Evolutionary conservation across 2,888 invertebrate genomes (phyloP), one percentile per base, ranked within the genome.

Genomic region (Cerastoderma edule): DNA sequence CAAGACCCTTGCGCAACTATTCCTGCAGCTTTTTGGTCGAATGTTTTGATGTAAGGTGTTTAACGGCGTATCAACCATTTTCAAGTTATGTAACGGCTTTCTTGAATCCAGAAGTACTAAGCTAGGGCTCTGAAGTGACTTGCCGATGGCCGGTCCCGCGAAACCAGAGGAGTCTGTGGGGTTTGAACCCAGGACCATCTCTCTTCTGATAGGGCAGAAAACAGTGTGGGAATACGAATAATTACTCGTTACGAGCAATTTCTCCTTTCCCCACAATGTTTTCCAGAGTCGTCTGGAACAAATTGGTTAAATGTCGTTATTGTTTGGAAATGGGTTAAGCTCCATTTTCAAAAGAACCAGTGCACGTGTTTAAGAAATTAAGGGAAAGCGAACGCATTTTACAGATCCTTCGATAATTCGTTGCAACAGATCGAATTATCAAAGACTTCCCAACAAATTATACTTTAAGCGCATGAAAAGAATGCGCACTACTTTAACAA

Each of bases 391-490:
- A 53, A 53, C 10, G 53, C 53, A 53, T 27, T 53, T 53, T 27
- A 24, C 53, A 24, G 10, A 27, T 53, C 19, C 27, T 53, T 53
- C 24, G 53, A 19, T 27, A 53, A 53, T 24, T 53, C 24, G 13
- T 53, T 53, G 27, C 53, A 53, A 22, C 24, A n/a, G 24, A 53
- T 53, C 6, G 27, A 53, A 53, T 27, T 53, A 53, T 53, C 3
- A 22, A 53, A 53, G n/a, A 27, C 53, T 53, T 53, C 27, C 53
- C 53, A 22, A 24, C 24, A 53, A 53, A 53, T 53, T 4, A 53
- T 24, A 53, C 27, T 24, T 13, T n/a, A n/a, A n/a, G n/a, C n/a
- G n/a, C n/a, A n/a, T n/a, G n/a, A n/a, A n/a, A 5, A n/a, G 53
- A 53, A 53, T 53, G 53, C 53, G 2, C 22, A n/a, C n/a, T n/a